Base-by-base conservation (phyloP, 2,797 vertebrate genomes). In the Rhabdophis nuchalis region DNA sequence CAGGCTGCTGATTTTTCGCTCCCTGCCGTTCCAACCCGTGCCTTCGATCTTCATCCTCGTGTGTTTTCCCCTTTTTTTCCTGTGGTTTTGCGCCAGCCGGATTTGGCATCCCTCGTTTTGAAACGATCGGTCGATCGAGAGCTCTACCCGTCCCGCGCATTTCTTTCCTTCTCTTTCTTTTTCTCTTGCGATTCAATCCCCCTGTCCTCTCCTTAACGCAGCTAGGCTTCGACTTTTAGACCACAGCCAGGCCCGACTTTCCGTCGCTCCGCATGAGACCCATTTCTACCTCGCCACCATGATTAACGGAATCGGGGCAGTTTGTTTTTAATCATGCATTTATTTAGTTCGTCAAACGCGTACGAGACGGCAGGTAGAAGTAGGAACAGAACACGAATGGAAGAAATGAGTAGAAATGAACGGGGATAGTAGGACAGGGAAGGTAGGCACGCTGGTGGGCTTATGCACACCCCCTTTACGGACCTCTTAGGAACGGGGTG, bases 1-100 rank as follows among this genome's bases (percentile, higher is more conserved):
- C 8, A 87, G 95, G 92, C 36, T 25, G 94, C 88, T 86, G 94
- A 91, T 95, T 94, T 94, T 91, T 93, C 92, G 88, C 93, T 64
- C 87, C 12, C 3, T 41, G 4, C 87, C 68, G 92, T 93, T 88
- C 93, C 89, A 95, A 93, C 93, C 94, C 89, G 91, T 92, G 18
- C 56, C 85, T 72, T 93, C 58, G 85, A 89, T 46, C 61, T 88
- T 93, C 91, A 54, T 85, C 92, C 54, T 90, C 20, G 91, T 90
- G 58, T 91, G 0, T 87, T 25, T 41, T 58, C 25, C 14, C 36
- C 86, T 25, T 5, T 57, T 56, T 60, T 5, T 25, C 41, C 41
- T n/a, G 29, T 11, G 18, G 20, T 32, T 11, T 61, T 14, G n/a
- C 46, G 53, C 46, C 27, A 2, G 18, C 86, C 16, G 85, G 64